Conservation (phyloP, 2,797 vertebrate genomes). For the Epinephelus coioides region DNA sequence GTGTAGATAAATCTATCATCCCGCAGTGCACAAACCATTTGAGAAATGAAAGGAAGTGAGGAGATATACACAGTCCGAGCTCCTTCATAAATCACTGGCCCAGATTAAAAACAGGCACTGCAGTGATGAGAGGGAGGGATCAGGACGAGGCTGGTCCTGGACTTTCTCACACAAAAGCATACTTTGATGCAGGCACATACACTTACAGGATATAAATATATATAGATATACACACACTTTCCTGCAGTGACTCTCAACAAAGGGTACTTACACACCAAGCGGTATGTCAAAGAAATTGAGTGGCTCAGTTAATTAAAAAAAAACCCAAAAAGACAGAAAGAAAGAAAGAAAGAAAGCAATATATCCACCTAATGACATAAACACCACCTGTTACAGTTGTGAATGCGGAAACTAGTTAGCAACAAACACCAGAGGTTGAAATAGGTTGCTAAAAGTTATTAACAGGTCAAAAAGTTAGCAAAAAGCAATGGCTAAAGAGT, state of each 20-base stretch:
- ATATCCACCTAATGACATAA: neutral
- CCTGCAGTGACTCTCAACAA: neutral
- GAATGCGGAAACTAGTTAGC: too few species aligned
- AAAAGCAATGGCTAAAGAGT: neutral
- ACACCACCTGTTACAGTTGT: neutral
- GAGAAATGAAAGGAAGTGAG: conserved; percentile 99
- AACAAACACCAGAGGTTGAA: neutral
- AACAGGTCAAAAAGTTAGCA: neutral
- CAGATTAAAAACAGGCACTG: conserved; percentile 97
- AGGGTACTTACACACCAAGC: neutral
- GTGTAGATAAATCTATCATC: conserved; percentile 99
- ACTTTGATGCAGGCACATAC: conserved; percentile 37
- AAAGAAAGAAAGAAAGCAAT: too few species aligned
- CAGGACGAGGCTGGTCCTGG: conserved; percentile 55
- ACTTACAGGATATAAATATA: conserved; percentile 3
- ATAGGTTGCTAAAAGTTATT: too few species aligned
- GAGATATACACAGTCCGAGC: conserved; percentile 91
- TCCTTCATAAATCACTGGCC: conserved; percentile 95
- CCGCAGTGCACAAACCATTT: conserved; percentile 95
- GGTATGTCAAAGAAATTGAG: neutral
- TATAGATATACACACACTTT: neutral
- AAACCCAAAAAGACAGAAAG: neutral
- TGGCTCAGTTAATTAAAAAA: neutral
- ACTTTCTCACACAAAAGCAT: conserved; percentile 70
- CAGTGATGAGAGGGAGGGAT: conserved; percentile 87